Evolutionary conservation across 1,140 invertebrate species (phyloP), one percentile per base, ranked within the genome.

Genomic region (Macrobrachium nipponense): DNA sequence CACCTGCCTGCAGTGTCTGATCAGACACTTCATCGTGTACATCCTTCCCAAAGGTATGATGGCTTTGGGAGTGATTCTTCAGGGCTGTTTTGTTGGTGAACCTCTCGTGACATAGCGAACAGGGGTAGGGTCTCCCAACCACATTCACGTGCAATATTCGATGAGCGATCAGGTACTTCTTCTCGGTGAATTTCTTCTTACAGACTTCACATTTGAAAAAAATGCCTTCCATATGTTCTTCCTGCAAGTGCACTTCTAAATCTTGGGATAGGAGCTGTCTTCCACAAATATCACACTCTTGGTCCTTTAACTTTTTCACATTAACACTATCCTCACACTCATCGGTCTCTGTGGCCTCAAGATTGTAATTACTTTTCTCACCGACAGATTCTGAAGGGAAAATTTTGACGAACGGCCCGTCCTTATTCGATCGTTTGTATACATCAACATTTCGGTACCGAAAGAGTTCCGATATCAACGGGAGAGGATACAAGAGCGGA

Each of bases 121-220:
- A 70, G 11, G 68, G 68, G 36, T 70, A 70, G 15, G 68, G 68
- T n/a, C 36, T 70, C 20, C 68, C 68, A 1, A 70, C 36, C 23
- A 43, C 68, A 70, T 70, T 70, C 20, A 70, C 36, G 15, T 70
- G 68, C 36, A 70, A 43, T 36, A 70, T 70, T 70, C 68, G 23
- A 43, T 70, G 68, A 15, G 68, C 36, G 6, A 70, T 70, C 68
- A 70, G 20, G 15, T 23, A 23, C 36, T 70, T 70, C 20, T 70
- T 70, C 14, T 70, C 68, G 5, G 68, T 70, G 36, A 70, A 70
- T 43, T 70, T 70, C 36, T 70, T 70, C 20, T 70, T 23, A 17
- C 68, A 70, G 23, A 70, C 68, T 43, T 70, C 68, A 23, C 68
- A 70, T 27, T 70, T 23, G 20, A 27, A 70, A 70, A 70, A 70